Evolutionary conservation across 2,888 invertebrate genomes (phyloP).

Genomic region (Morpho deidamia): DNA sequence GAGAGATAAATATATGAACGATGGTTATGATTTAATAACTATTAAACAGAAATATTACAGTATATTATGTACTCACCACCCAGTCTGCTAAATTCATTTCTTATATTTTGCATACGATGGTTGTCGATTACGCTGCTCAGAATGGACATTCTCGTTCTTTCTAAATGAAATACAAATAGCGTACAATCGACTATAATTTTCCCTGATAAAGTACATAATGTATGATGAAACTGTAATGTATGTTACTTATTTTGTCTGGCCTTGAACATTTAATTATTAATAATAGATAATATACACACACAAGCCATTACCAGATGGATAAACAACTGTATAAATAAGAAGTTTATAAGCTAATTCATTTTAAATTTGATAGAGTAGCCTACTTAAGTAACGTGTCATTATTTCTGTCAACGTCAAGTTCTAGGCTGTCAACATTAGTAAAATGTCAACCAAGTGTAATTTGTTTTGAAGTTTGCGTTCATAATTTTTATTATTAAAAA

Average conservation of each 20-base stretch:
- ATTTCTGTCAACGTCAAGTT: too few species aligned
- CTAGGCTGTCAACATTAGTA: too few species aligned
- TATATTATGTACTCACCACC: slow-evolving; percentile 60
- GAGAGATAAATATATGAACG: too few species aligned
- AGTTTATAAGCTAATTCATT: too few species aligned
- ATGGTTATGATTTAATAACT: too few species aligned
- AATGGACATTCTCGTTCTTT: slow-evolving; percentile 38
- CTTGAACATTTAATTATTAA: slow-evolving; percentile 15
- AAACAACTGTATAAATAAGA: not conserved
- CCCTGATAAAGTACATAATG: slow-evolving; percentile 11
- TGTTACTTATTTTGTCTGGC: slow-evolving; percentile 12
- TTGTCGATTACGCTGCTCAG: slow-evolving; percentile 60
- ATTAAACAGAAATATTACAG: too few species aligned
- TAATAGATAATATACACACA: slow-evolving; percentile 11
- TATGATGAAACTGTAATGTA: slow-evolving; percentile 18
- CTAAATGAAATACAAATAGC: slow-evolving; percentile 1
- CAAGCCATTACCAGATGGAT: not conserved
- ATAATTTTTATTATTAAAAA: too few species aligned
- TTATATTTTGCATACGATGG: slow-evolving; percentile 56
- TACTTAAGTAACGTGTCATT: too few species aligned
- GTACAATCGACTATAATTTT: not conserved
- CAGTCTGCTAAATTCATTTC: slow-evolving; percentile 60
- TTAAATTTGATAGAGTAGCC: too few species aligned
- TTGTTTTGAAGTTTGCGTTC: too few species aligned
- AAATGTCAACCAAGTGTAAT: too few species aligned